These are phyloP conservation scores for Tiliqua scincoides DNA, from an alignment of 2,113 vertebrate genomes.

Conservation along the genomic window DNA sequence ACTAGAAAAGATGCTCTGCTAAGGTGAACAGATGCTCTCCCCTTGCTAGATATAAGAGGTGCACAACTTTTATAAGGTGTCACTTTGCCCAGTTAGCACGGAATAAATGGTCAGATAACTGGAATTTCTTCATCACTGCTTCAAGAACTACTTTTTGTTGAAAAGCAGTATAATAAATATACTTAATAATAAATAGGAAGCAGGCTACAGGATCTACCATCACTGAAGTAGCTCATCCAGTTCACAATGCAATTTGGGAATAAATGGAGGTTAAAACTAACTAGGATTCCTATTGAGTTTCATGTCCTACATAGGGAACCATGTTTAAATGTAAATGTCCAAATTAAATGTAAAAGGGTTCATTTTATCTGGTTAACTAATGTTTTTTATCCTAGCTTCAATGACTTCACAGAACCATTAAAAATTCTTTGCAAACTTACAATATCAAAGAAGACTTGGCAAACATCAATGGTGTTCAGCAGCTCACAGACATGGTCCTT, in stretches of 20 bases:
- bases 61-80: no score
- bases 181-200: neutral
- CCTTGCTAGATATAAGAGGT: no score
- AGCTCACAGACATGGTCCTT: conserved; percentile 98
- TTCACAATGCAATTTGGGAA: neutral
- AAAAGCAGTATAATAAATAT: no score
- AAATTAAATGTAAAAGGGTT: neutral
- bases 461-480: conserved; percentile 96
- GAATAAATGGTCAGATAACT: no score
- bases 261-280: neutral
- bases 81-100: no score
- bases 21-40: no score
- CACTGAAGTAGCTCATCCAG: no score
- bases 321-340: no score
- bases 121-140: no score
- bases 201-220: neutral
- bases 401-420: neutral
- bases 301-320: neutral
- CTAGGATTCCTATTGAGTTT: neutral
- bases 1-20: no score
- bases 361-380: neutral
- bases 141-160: no score
- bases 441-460: conserved; percentile 99
- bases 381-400: neutral
- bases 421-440: conserved; percentile 80